A percentile compares a stretch with the other conserved stretches of the same genome.
Evolutionary conservation across 1,140 invertebrate genomes (phyloP).

Genomic region (Eurosta solidaginis): DNA sequence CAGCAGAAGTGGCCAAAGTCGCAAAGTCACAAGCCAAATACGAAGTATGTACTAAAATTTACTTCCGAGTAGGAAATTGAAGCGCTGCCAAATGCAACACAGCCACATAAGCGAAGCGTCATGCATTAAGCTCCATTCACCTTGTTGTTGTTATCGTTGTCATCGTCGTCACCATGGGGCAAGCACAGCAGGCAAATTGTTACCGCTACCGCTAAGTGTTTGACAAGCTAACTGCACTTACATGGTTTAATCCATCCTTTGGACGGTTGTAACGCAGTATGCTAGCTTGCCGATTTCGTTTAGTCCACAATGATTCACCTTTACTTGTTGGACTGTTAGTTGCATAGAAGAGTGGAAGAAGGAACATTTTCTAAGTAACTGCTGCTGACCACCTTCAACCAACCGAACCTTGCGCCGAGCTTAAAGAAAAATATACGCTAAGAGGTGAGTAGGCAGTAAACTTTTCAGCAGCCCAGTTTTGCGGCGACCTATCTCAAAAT

Average conservation of each 20-base stretch:
- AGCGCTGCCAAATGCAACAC: background rate
- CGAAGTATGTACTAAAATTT: background rate
- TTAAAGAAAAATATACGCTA: background rate
- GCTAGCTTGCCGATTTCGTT: background rate
- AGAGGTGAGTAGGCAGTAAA: background rate
- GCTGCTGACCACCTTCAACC: background rate
- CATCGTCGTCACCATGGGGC: background rate
- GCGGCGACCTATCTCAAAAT: background rate
- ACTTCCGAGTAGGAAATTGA: slow-evolving; percentile 19
- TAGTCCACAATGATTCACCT: background rate
- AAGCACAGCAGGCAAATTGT: background rate
- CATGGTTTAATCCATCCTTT: background rate
- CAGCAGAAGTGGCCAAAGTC: background rate
- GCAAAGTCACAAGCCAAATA: slow-evolving; percentile 3
- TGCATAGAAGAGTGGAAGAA: background rate
- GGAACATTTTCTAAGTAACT: background rate
- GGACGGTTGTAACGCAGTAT: background rate
- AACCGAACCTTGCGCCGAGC: background rate
- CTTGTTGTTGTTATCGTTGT: too few relatives aligned
- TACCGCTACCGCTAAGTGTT: background rate
- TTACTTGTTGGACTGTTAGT: too few relatives aligned
- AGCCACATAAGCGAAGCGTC: background rate
- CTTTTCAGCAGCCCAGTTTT: background rate
- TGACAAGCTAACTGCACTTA: background rate
- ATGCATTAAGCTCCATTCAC: too few relatives aligned